Percentiles rank a stretch among this genome's conserved stretches.
phyloP scores from a whole-genome alignment of 2,113 vertebrate species.

The Engystomops pustulosus region DNA sequence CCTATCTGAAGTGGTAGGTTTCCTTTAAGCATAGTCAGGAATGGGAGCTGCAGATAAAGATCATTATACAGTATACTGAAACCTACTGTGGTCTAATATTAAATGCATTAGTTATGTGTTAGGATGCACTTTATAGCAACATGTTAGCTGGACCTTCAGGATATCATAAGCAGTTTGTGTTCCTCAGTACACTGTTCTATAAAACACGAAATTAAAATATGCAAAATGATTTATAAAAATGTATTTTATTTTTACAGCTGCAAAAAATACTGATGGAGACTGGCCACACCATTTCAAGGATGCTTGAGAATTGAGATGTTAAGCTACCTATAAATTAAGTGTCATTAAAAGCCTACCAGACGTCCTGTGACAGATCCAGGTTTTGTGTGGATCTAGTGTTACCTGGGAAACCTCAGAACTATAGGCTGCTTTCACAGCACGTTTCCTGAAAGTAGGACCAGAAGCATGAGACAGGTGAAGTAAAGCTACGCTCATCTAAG shows the following conservation, averaged over 20 bases:
- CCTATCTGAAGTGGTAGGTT: no score
- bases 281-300: slow-evolving; percentile 13
- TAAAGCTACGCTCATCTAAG: not conserved
- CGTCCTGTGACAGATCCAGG: not conserved
- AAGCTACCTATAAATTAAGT: slow-evolving; percentile 29
- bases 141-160: not conserved
- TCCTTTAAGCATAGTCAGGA: no score
- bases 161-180: not conserved
- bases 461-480: slow-evolving; percentile 43
- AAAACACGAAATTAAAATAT: no score
- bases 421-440: slow-evolving; percentile 24
- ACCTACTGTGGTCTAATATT: not conserved
- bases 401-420: slow-evolving; percentile 46
- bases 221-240: not conserved
- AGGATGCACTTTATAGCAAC: not conserved
- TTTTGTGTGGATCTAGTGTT: slow-evolving; percentile 46
- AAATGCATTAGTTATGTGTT: slow-evolving; percentile 7
- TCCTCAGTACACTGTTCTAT: not conserved
- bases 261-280: slow-evolving; percentile 22
- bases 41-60: not conserved
- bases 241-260: slow-evolving; percentile 28
- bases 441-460: slow-evolving; percentile 43
- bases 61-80: not conserved
- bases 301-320: slow-evolving; percentile 25
- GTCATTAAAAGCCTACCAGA: slow-evolving; percentile 17